A percentile compares a stretch with the other conserved stretches of the same genome.
These are phyloP conservation scores for Siniperca obscura DNA, from an alignment of 2,797 vertebrate genomes.

Conservation along the genomic window DNA sequence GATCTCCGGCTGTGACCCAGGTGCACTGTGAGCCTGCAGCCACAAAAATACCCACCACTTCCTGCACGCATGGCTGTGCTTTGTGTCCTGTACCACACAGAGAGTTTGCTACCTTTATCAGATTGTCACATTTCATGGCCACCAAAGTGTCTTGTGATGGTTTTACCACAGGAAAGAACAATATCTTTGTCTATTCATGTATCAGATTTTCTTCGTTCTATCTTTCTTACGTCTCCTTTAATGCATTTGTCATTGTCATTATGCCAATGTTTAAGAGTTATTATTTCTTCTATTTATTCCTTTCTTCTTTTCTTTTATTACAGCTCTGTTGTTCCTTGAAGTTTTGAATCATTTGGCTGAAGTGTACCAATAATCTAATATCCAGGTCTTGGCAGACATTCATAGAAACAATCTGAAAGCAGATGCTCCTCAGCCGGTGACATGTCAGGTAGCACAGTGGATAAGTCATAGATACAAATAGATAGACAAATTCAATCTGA, in stretches of 20 bases:
- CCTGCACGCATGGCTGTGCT: neutral
- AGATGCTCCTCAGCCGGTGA: neutral
- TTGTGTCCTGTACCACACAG: neutral
- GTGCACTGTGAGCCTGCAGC: neutral
- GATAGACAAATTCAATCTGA: neutral
- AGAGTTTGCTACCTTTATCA: neutral
- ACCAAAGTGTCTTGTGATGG: neutral
- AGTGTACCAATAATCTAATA: neutral
- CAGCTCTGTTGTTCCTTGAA: neutral
- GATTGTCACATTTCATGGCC: constrained; percentile 11
- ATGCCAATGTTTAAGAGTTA: neutral
- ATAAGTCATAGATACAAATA: constrained; percentile 1
- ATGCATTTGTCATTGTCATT: neutral
- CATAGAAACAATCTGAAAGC: constrained; percentile 1
- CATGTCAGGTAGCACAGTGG: neutral
- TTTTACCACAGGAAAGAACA: neutral
- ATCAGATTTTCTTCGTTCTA: neutral
- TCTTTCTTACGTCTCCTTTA: neutral
- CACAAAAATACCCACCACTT: neutral
- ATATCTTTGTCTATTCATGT: neutral
- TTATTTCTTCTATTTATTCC: neutral
- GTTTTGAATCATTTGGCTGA: constrained; percentile 1
- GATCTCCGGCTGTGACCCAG: neutral
- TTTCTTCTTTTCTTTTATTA: neutral
- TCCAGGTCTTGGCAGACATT: neutral